These are phyloP conservation scores for Prunella fulvescens DNA, from an alignment of 2,113 vertebrate genomes.

Conservation along the genomic window DNA sequence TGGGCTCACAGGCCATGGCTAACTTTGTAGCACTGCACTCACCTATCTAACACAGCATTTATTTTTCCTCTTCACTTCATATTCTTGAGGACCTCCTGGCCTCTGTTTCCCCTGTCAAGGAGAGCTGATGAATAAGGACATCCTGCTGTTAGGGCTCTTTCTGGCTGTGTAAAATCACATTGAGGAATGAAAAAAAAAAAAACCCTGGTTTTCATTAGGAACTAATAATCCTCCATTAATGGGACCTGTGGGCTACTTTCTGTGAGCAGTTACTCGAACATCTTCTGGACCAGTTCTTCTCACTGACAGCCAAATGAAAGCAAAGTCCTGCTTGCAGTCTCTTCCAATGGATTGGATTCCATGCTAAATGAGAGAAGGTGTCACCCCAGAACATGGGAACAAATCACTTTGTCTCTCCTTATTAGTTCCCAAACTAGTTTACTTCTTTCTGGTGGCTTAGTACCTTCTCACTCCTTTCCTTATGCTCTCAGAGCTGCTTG, in stretches of 20 bases:
- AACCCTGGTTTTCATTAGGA: background rate
- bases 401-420: background rate
- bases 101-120: rapidly evolving
- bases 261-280: background rate
- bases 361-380: background rate
- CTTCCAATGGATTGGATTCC: background rate
- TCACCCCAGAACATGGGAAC: background rate
- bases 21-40: background rate
- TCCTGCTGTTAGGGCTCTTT: background rate
- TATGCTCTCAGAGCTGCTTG: background rate
- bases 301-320: background rate
- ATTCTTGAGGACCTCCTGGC: background rate
- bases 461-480: background rate
- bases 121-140: background rate
- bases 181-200: background rate
- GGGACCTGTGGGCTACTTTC: background rate
- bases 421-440: background rate
- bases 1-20: background rate
- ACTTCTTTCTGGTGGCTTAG: background rate
- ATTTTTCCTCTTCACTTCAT: rapidly evolving
- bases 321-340: background rate
- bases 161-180: background rate
- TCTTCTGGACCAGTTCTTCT: background rate
- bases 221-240: background rate
- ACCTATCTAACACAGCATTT: background rate